Percentiles rank a stretch among this genome's conserved stretches.
These are phyloP conservation scores for Crax fasciolata DNA, from an alignment of 2,797 vertebrate genomes.

Conservation along the genomic window DNA sequence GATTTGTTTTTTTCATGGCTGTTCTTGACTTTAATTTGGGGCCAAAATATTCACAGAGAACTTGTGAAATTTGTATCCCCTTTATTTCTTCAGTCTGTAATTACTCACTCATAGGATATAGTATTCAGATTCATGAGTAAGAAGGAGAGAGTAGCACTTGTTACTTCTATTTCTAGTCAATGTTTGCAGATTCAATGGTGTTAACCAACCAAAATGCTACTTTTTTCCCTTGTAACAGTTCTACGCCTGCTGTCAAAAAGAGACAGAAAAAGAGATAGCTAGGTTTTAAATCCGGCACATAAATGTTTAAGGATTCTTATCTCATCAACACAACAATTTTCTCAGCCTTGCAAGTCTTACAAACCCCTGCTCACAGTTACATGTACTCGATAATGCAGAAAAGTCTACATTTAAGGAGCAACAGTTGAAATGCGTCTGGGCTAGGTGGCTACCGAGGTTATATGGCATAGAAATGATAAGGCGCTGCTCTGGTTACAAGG, in stretches of 20 bases:
- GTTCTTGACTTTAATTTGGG: not conserved
- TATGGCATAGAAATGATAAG: not conserved
- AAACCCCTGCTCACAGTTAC: not conserved
- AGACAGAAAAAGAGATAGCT: not conserved
- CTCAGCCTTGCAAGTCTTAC: not conserved
- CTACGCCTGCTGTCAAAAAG: not conserved
- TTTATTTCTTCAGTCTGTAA: not conserved
- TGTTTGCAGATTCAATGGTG: not conserved
- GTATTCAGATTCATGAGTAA: not conserved
- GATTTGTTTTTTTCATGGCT: not conserved
- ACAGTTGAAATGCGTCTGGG: not conserved
- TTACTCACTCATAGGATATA: not conserved
- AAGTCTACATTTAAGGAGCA: not conserved
- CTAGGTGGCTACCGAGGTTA: not conserved
- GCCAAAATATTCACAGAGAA: not conserved
- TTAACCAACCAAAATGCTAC: not conserved
- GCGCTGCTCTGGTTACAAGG: not conserved
- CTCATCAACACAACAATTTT: not conserved
- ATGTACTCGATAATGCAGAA: not conserved
- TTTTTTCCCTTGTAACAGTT: not conserved
- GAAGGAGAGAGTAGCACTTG: not conserved
- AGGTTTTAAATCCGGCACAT: not conserved
- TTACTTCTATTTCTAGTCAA: not conserved
- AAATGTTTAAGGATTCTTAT: not conserved
- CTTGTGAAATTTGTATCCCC: not conserved